Evolutionary conservation across 64 coral and sea anemone species (phyloP), one percentile per base, ranked within the genome.

Genomic region (Porites lutea): DNA sequence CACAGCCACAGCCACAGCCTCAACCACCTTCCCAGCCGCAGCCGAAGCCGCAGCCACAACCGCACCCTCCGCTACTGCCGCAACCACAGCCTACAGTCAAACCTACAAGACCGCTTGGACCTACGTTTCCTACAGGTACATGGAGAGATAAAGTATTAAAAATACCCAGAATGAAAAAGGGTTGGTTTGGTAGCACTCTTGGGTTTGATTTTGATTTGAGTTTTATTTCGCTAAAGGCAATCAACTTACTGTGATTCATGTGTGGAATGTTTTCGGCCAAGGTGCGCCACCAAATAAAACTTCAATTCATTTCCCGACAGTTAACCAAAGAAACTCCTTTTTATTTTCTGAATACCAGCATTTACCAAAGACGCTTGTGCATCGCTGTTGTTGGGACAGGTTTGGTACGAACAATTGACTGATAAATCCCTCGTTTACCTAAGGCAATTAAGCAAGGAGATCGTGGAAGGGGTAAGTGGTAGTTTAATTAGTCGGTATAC

Each of bases 331-430:
- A 50, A 10, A 3, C 11, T n/a, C 19, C 16, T 15, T 23, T 1
- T 18, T 74, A 47, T 90, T 15, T 19, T 22, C 18, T 9, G 13
- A 45, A 43, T 65, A 48, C 3, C 43, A 95, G 93, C 49, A 9
- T 88, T 87, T 19, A 75, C 82, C 62, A 95, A 95, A 64, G 88
- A 91, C 59, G 89, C 67, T 52, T 95, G 93, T 47, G 93, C 65
- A 1, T 90, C 93, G 2, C 19, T 95, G 16, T 71, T 91, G 46
- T 49, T 95, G 54, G 74, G 83, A 4, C 93, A 95, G 77, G 93
- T 95, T 0, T 95, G 89, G 88, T 95, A 95, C 74, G 53, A 82
- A 9, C 69, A 94, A 23, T 60, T 94, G 21, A 83, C 43, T 20
- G 52, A 94, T 59, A 94, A 82, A 94, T 52, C 54, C 13, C 15